Conservation (phyloP, 2,888 invertebrate species). For the Leucania comma region DNA sequence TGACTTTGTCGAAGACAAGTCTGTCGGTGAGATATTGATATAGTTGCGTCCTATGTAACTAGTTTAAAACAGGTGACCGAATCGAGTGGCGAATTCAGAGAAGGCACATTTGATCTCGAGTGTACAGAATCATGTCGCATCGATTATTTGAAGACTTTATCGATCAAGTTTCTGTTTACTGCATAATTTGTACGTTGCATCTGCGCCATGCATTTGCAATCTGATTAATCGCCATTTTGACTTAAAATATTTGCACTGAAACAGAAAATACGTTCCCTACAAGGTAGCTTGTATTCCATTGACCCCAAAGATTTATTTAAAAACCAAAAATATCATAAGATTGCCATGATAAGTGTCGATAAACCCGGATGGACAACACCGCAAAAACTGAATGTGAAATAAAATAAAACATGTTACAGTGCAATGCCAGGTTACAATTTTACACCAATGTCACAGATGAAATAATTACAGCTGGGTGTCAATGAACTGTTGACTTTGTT, state of each 20-base stretch:
- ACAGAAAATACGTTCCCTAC: constrained; percentile 35
- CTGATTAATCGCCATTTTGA: constrained; percentile 19
- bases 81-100: constrained; percentile 12
- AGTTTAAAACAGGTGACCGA: constrained; percentile 50
- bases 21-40: constrained; percentile 44
- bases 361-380: constrained; percentile 28
- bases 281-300: background rate
- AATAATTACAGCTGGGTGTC: constrained; percentile 65
- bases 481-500: constrained; percentile 73
- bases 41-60: constrained; percentile 31
- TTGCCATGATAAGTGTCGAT: constrained; percentile 51
- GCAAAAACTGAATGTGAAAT: constrained; percentile 10
- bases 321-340: constrained; percentile 43
- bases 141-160: constrained; percentile 2
- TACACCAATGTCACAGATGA: constrained; percentile 66
- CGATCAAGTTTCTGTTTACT: background rate
- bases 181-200: background rate
- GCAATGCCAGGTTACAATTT: constrained; percentile 36
- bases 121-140: constrained; percentile 12
- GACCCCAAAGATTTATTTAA: constrained; percentile 6
- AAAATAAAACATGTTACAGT: constrained; percentile 3
- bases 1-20: constrained; percentile 63
- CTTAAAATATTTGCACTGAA: background rate
- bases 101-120: constrained; percentile 14
- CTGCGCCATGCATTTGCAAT: background rate